phyloP scores from a whole-genome alignment of 2,797 vertebrate species.

The Podarcis lilfordi region DNA sequence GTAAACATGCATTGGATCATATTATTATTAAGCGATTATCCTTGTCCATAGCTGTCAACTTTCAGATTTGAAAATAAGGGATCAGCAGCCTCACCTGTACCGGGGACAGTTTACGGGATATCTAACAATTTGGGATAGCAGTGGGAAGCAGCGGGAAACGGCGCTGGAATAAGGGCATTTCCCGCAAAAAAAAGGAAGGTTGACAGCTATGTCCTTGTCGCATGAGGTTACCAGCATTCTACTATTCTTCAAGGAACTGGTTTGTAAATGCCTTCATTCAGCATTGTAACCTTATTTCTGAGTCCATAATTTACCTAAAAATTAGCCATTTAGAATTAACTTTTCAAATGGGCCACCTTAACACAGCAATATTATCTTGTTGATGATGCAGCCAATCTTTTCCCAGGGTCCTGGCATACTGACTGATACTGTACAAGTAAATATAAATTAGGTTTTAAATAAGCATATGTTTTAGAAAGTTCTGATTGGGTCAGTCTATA shows the following conservation, averaged over 20 bases:
- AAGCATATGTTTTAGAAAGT: not conserved
- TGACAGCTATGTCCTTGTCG: not conserved
- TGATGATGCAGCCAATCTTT: not conserved
- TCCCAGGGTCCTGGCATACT: not conserved
- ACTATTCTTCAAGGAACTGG: not conserved
- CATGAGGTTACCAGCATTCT: not conserved
- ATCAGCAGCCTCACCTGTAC: too few species aligned
- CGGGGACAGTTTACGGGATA: too few species aligned
- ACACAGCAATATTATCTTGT: not conserved
- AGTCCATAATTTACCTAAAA: not conserved
- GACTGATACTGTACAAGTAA: not conserved
- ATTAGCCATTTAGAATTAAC: not conserved
- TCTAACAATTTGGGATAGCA: too few species aligned
- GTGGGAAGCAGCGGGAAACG: too few species aligned
- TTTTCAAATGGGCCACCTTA: not conserved
- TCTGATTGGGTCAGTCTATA: not conserved
- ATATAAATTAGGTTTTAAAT: slow-evolving; percentile 1
- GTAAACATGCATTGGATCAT: not conserved
- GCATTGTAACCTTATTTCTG: not conserved
- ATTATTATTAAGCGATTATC: not conserved
- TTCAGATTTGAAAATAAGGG: too few species aligned
- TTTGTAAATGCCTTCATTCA: not conserved
- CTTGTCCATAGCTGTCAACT: not conserved
- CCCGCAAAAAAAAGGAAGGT: too few species aligned
- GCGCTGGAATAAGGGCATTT: too few species aligned